These are phyloP conservation scores for Marmota monax DNA, from an alignment of 2,113 vertebrate species.

Conservation along the genomic window DNA sequence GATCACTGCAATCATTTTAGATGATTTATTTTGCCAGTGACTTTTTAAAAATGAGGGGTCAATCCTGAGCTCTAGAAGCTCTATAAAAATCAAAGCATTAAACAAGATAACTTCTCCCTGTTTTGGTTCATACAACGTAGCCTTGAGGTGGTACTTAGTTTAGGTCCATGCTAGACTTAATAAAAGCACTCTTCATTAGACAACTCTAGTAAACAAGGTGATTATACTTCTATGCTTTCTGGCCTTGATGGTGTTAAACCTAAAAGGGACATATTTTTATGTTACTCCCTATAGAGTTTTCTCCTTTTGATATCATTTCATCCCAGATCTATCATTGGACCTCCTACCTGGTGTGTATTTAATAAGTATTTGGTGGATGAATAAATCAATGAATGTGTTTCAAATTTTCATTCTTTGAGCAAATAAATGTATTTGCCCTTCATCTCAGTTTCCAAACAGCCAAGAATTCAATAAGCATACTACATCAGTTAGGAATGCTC, in stretches of 20 bases:
- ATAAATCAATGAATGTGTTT: not conserved
- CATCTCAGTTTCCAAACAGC: not conserved
- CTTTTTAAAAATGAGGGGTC: not conserved
- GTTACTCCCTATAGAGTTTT: not conserved
- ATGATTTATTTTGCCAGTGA: not conserved
- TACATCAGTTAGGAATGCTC: not conserved
- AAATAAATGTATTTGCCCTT: not conserved
- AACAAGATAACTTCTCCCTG: too few species aligned
- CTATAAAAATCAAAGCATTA: not conserved
- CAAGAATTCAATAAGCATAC: not conserved
- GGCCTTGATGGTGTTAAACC: not conserved
- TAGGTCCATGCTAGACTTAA: not conserved
- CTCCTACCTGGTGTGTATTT: not conserved
- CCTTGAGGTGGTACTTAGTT: not conserved
- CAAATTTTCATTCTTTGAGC: not conserved
- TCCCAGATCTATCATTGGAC: not conserved
- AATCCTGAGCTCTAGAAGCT: not conserved
- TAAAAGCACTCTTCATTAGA: not conserved
- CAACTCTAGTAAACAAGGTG: not conserved
- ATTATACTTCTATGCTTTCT: not conserved
- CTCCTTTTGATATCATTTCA: conserved; percentile 20
- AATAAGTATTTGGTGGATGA: not conserved
- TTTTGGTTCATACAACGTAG: not conserved
- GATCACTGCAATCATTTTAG: too few species aligned
- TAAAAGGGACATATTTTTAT: not conserved